Base-by-base conservation (phyloP, 2,888 invertebrate species). In the Esperia sulphurella region DNA sequence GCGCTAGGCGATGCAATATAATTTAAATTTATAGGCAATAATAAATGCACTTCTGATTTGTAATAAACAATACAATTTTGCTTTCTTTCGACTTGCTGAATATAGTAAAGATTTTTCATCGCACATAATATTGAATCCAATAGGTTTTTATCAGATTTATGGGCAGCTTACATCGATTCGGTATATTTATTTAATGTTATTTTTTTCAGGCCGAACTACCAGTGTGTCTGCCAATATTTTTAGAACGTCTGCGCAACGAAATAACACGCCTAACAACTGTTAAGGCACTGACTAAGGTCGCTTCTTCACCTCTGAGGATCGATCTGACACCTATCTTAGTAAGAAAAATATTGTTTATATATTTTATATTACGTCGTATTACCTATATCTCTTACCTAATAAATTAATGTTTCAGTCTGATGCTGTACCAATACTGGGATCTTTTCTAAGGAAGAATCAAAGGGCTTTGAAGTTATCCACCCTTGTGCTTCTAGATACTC, bases 261-360 rank as follows among this genome's bases (percentile, higher is more conserved):
- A 99, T 99, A 46, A 99, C 99, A 0, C 92, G 99, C 21, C 91
- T 98, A 33, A 98, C 98, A 4, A 97, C 98, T 2, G 98, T 99
- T 0, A 98, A 98, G 78, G 97, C 99, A 8, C 88, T 99, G 9
- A 98, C 97, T 6, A 96, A 97, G 90, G 96, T 98, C 47, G 98
- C 98, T 28, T 95, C 95, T 0, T 97, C 97, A 0, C 96, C 97
- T 0, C 83, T 98, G 39, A 92, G 94, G 54, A 95, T 98, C 49
- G 95, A 97, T 77, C 85, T 98, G 47, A 90, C 93, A 53, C 94
- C 95, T 5, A 96, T 97, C 61, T 90, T 96, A 85, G 94, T 94
- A 87, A 80, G 87, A 14, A n/a, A 10, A 9, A 35, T 35, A 35
- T 35, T 35, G n/a, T n/a, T 35, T 9, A 35, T n/a, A 9, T n/a